Percentiles rank a stretch among this genome's conserved stretches.
phyloP scores from a whole-genome alignment of 2,113 vertebrate species.

The Ictalurus furcatus region DNA sequence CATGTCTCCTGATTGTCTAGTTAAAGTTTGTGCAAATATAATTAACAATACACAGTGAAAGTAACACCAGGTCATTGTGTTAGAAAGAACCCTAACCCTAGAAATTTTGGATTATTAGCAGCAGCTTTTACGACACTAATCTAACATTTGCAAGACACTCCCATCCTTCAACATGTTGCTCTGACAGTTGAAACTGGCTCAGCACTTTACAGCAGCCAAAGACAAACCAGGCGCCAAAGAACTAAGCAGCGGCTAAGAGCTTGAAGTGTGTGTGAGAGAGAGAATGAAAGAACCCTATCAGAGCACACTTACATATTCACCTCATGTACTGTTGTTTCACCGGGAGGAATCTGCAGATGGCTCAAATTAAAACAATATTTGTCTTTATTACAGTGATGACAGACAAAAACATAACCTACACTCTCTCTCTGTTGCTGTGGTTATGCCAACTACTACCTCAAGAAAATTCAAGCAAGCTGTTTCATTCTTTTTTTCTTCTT shows the following conservation, averaged over 20 bases:
- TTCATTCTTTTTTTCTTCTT: background rate
- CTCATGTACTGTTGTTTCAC: constrained; percentile 20
- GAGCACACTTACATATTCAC: constrained; percentile 9
- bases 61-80: background rate
- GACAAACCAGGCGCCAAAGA: background rate
- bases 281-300: constrained; percentile 19
- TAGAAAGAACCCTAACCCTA: background rate
- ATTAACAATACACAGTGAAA: background rate
- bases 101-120: background rate
- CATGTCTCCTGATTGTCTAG: background rate
- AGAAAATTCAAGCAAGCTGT: background rate
- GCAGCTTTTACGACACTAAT: constrained; percentile 4
- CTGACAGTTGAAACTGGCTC: constrained; percentile 8
- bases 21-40: background rate
- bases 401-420: background rate
- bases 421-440: background rate
- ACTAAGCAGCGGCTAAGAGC: background rate
- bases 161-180: constrained; percentile 19
- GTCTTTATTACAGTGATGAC: constrained; percentile 24
- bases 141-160: background rate
- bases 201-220: constrained; percentile 21
- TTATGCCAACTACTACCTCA: background rate
- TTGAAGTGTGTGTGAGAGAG: background rate
- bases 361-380: constrained; percentile 41
- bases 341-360: constrained; percentile 30